Evolutionary conservation across 2,797 vertebrate species (phyloP).

Genomic region (Lagodon rhomboides): DNA sequence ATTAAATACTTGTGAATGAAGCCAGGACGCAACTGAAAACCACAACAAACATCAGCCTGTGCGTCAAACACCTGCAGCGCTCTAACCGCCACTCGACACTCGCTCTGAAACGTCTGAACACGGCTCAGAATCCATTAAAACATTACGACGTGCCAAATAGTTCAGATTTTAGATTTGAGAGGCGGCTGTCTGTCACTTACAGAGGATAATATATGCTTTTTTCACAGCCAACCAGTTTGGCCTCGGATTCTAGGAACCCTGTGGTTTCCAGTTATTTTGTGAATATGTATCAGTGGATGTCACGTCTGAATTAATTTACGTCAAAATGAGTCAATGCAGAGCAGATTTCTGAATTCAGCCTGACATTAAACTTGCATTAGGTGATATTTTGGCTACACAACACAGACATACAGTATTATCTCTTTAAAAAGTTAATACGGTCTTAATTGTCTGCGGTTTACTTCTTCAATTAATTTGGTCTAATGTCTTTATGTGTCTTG

Average conservation of each 20-base stretch:
- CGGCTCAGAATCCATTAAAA: neutral
- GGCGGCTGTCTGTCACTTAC: too few species aligned
- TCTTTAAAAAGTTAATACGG: neutral
- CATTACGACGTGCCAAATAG: neutral
- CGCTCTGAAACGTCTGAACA: neutral
- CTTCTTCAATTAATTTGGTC: neutral
- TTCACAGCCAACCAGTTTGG: too few species aligned
- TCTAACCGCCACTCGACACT: neutral
- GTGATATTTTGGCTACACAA: neutral
- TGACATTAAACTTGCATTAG: neutral
- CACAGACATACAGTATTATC: neutral
- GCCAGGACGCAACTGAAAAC: constrained; percentile 8
- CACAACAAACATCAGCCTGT: constrained; percentile 5
- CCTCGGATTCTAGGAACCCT: neutral
- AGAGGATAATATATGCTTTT: too few species aligned
- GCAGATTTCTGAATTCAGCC: neutral
- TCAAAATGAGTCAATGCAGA: neutral
- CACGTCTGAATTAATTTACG: too few species aligned
- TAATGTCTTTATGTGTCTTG: neutral
- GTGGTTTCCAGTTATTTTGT: neutral
- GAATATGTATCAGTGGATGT: neutral
- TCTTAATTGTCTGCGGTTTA: neutral
- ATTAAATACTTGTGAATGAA: neutral
- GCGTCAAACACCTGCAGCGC: constrained; percentile 8
- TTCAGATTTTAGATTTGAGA: neutral